Evolutionary conservation across 2,888 invertebrate genomes (phyloP).

Genomic region (Mesoligia furuncula): DNA sequence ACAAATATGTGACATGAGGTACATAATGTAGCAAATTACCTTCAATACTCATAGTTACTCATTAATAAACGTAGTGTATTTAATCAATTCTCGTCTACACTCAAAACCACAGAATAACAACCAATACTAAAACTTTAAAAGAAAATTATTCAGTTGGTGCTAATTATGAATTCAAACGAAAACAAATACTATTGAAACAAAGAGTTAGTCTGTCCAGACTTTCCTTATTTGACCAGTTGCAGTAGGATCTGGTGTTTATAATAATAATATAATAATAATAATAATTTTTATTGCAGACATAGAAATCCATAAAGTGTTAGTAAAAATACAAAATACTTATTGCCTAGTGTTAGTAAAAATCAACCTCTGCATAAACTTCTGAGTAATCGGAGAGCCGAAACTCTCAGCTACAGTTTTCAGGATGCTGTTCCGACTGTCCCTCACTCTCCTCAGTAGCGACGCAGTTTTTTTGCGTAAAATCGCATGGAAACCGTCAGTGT

Average conservation of each 20-base stretch:
- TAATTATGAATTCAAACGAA: conserved; percentile 52
- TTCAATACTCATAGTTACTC: conserved; percentile 7
- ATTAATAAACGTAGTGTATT: conserved; percentile 1
- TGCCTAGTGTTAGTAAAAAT: too few species aligned
- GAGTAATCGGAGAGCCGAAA: too few species aligned
- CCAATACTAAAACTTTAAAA: conserved; percentile 15
- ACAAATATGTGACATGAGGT: conserved; percentile 12
- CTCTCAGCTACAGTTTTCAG: too few species aligned
- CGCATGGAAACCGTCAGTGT: too few species aligned
- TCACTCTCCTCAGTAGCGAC: too few species aligned
- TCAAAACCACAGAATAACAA: conserved; percentile 16
- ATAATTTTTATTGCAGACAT: too few species aligned
- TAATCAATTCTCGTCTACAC: not conserved
- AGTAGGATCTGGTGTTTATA: not conserved
- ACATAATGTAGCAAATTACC: not conserved
- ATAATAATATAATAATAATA: too few species aligned
- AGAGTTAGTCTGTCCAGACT: conserved; percentile 26
- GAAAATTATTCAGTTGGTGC: conserved; percentile 45
- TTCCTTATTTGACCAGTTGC: conserved; percentile 38
- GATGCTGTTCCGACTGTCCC: too few species aligned
- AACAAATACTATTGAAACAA: conserved; percentile 19
- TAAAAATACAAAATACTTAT: too few species aligned
- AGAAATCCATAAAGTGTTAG: too few species aligned
- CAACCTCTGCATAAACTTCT: too few species aligned
- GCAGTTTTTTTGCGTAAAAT: too few species aligned